These are phyloP conservation scores for Rhea pennata DNA, from an alignment of 2,113 vertebrate species.

Conservation along the genomic window DNA sequence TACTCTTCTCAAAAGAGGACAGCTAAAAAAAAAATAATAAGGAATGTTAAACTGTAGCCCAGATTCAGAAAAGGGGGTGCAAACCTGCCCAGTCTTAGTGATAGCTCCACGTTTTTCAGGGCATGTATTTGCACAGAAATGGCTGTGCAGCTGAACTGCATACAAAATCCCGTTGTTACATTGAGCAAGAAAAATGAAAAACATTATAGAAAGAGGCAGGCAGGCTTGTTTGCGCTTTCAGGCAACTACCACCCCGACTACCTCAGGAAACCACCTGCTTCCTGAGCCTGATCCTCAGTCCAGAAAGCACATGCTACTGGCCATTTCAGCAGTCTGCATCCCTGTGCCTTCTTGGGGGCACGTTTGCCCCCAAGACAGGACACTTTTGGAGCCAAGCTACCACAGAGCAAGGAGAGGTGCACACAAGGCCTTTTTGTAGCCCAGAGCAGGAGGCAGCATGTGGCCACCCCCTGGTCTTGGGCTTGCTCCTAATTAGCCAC, in stretches of 20 bases:
- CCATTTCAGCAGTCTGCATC: rapidly evolving
- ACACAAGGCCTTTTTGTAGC: neutral
- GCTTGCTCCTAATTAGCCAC: neutral
- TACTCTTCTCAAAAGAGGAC: neutral
- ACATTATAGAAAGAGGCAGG: rapidly evolving
- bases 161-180: rapidly evolving
- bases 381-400: rapidly evolving
- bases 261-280: neutral
- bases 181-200: rapidly evolving
- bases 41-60: neutral
- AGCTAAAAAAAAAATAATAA: no score
- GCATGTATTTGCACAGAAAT: rapidly evolving
- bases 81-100: rapidly evolving
- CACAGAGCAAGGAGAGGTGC: rapidly evolving
- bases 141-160: neutral
- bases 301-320: neutral
- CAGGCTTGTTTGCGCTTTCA: neutral
- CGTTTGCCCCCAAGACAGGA: neutral
- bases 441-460: neutral
- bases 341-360: rapidly evolving
- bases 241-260: no score
- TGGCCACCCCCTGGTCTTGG: neutral
- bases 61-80: neutral
- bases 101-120: neutral
- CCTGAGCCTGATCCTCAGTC: neutral